Conservation (phyloP, 1,140 invertebrate species). For the Diabrotica virgifera region DNA sequence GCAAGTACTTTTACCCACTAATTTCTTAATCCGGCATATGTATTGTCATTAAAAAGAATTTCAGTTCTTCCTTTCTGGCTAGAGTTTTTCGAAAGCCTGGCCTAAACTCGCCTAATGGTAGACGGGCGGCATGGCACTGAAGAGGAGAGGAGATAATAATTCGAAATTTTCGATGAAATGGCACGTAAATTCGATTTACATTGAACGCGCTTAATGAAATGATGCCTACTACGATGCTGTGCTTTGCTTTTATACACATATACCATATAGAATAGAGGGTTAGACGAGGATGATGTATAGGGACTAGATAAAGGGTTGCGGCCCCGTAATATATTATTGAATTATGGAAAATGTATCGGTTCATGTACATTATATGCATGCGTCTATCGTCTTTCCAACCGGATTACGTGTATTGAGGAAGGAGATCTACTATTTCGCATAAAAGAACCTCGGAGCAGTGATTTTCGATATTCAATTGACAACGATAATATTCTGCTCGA, state of each 20-base stretch:
- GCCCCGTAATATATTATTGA: background rate
- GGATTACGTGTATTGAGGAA: too few relatives aligned
- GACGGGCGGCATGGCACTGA: background rate
- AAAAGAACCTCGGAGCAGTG: too few relatives aligned
- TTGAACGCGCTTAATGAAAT: conserved; percentile 2
- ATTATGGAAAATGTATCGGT: background rate
- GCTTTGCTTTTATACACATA: background rate
- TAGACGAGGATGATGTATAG: background rate
- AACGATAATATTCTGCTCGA: too few relatives aligned
- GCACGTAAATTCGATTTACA: background rate
- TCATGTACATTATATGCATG: too few relatives aligned
- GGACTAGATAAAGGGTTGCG: background rate
- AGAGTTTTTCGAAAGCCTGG: background rate
- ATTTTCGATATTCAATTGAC: too few relatives aligned
- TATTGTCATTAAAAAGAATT: too few relatives aligned
- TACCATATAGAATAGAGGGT: background rate
- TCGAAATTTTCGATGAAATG: conserved; percentile 2
- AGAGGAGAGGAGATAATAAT: background rate
- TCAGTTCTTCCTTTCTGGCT: too few relatives aligned
- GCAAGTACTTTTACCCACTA: too few relatives aligned
- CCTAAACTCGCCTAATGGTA: background rate
- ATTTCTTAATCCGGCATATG: too few relatives aligned
- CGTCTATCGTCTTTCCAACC: too few relatives aligned
- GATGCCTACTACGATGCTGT: conserved; percentile 1
- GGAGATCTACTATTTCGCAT: too few relatives aligned